Conservation (phyloP, 2,888 invertebrate species). For the Amiota minor region DNA sequence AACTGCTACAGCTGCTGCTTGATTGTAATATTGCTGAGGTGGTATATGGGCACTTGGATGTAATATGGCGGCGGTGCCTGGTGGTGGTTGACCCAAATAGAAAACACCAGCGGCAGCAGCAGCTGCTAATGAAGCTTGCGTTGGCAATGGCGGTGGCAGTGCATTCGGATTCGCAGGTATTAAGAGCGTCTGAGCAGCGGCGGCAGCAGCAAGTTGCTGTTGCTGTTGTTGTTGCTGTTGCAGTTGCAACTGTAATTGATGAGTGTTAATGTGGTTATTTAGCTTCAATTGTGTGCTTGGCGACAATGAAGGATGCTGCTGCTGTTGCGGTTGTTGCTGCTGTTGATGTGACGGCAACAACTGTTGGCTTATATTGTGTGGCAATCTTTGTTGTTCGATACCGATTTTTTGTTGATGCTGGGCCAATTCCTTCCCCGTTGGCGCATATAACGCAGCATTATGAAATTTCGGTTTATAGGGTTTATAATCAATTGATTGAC, state of each 20-base stretch:
- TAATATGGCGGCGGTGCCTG: slow-evolving; percentile 24
- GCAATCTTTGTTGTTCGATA: slow-evolving; percentile 32
- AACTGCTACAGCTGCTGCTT: slow-evolving; percentile 50
- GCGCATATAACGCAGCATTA: slow-evolving; percentile 77
- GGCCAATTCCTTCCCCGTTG: slow-evolving; percentile 53
- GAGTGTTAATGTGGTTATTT: slow-evolving; percentile 69
- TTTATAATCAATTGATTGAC: slow-evolving; percentile 75
- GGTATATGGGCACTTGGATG: slow-evolving; percentile 41
- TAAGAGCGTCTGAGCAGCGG: slow-evolving; percentile 50
- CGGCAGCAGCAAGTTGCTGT: slow-evolving; percentile 33
- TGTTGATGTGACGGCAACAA: slow-evolving; percentile 34
- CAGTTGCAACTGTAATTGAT: slow-evolving; percentile 63
- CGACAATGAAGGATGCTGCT: slow-evolving; percentile 61
- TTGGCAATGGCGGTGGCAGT: slow-evolving; percentile 38
- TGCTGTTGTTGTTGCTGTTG: slow-evolving; percentile 62
- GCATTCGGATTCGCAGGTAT: slow-evolving; percentile 45
- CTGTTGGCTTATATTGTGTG: slow-evolving; percentile 6
- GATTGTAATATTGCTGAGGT: slow-evolving; percentile 54
- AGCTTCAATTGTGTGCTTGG: slow-evolving; percentile 69
- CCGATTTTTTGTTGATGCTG: slow-evolving; percentile 38
- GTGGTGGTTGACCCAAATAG: slow-evolving; percentile 57
- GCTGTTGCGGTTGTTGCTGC: slow-evolving; percentile 46
- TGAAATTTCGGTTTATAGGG: slow-evolving; percentile 86
- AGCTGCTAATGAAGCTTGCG: slow-evolving; percentile 34
- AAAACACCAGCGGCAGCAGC: slow-evolving; percentile 54